Evolutionary conservation across 2,797 vertebrate genomes (phyloP).

Genomic region (Mormyrops boulengeri): DNA sequence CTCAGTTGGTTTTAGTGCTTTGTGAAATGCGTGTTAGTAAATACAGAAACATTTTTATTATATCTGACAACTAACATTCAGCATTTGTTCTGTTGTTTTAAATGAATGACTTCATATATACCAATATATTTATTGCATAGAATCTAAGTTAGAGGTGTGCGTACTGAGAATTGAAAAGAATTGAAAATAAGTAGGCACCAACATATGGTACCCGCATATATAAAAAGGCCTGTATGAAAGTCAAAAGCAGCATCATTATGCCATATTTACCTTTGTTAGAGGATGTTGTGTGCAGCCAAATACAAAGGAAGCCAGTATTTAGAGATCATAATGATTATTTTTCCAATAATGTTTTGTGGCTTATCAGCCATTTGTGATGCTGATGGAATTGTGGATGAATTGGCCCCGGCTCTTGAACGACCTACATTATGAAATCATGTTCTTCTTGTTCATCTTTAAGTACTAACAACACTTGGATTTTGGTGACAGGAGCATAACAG

Average conservation of each 20-base stretch:
- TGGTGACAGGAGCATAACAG: neutral
- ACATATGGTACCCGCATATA: neutral
- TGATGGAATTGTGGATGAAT: neutral
- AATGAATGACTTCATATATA: neutral
- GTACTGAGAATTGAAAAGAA: neutral
- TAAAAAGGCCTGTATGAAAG: neutral
- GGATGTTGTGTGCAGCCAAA: neutral
- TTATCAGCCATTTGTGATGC: neutral
- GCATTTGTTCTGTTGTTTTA: neutral
- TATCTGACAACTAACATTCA: neutral
- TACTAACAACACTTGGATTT: neutral
- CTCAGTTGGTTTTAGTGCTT: neutral
- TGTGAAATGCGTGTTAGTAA: neutral
- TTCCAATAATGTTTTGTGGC: neutral
- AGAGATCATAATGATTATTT: neutral
- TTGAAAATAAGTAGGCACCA: neutral
- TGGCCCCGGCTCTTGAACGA: neutral
- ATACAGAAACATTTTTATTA: neutral
- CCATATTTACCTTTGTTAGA: neutral
- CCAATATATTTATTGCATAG: neutral
- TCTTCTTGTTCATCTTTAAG: neutral
- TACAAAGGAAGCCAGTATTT: neutral
- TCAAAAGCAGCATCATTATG: neutral
- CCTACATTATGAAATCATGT: neutral
- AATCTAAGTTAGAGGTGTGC: neutral